A percentile compares a stretch with the other conserved stretches of the same genome.
Evolutionary conservation across 2,888 invertebrate species (phyloP).

Genomic region (Amiota communis): DNA sequence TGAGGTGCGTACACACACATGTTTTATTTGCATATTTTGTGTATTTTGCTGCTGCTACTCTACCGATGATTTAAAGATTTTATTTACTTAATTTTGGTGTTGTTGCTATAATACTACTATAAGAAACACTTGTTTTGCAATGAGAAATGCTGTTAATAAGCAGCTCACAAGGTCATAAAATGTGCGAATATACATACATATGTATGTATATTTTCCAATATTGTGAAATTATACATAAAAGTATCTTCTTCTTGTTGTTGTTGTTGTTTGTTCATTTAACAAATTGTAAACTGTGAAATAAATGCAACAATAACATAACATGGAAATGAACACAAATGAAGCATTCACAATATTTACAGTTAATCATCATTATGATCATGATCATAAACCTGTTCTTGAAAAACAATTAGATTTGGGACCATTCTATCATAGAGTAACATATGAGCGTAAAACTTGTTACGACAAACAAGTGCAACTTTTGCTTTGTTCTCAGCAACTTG

Average conservation of each 20-base stretch:
- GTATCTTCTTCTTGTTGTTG: neutral
- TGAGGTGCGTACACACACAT: no score
- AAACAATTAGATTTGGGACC: constrained; percentile 23
- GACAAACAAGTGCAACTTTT: constrained; percentile 13
- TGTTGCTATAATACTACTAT: neutral
- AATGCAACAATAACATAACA: neutral
- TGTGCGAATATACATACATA: neutral
- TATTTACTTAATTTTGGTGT: neutral
- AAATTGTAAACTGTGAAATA: neutral
- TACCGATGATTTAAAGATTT: neutral
- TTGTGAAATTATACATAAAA: neutral
- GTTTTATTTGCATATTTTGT: no score
- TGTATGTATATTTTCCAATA: neutral
- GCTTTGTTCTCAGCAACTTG: neutral
- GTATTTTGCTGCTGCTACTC: no score
- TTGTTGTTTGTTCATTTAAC: no score
- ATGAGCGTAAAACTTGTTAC: neutral
- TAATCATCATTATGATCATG: neutral
- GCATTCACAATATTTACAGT: constrained; percentile 4
- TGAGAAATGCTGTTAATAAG: neutral
- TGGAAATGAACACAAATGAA: no score
- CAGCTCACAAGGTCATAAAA: constrained; percentile 3
- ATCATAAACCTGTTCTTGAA: constrained; percentile 17
- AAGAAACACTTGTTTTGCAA: neutral
- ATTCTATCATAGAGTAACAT: neutral